Evolutionary conservation across 2,888 invertebrate genomes (phyloP).

Genomic region (Drosophila colorata): DNA sequence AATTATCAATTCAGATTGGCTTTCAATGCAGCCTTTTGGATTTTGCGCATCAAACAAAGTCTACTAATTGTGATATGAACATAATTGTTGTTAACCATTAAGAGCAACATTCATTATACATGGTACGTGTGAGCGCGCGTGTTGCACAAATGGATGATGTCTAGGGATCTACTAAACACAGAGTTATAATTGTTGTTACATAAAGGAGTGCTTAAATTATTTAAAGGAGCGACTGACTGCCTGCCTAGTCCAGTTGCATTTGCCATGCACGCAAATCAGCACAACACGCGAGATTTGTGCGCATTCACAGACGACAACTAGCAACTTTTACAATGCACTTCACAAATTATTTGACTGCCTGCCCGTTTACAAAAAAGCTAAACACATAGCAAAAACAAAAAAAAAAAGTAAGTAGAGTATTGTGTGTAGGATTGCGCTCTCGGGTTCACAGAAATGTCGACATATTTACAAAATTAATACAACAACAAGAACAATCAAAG

Average conservation of each 20-base stretch:
- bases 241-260: slow-evolving; percentile 43
- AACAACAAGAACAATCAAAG: slow-evolving; percentile 71
- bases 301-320: slow-evolving; percentile 61
- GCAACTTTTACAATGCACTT: slow-evolving; percentile 61
- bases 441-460: slow-evolving; percentile 71
- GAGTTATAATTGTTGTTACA: slow-evolving; percentile 61
- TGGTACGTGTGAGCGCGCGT: slow-evolving; percentile 30
- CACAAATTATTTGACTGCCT: slow-evolving; percentile 49
- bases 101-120: slow-evolving; percentile 60
- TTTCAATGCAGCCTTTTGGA: slow-evolving; percentile 1
- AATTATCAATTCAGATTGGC: slow-evolving; percentile 21
- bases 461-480: slow-evolving; percentile 78
- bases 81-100: slow-evolving; percentile 62
- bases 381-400: slow-evolving; percentile 29
- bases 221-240: slow-evolving; percentile 58
- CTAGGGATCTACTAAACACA: slow-evolving; percentile 46
- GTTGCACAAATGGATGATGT: slow-evolving; percentile 54
- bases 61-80: slow-evolving; percentile 60
- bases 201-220: slow-evolving; percentile 73
- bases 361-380: slow-evolving; percentile 52
- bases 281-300: slow-evolving; percentile 75
- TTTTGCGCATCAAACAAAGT: slow-evolving; percentile 49
- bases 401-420: slow-evolving; percentile 19
- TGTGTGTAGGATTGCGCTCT: slow-evolving; percentile 50
- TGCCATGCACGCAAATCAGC: slow-evolving; percentile 70